Conservation (phyloP, 2,113 vertebrate species). For the Coptodon rendalli region DNA sequence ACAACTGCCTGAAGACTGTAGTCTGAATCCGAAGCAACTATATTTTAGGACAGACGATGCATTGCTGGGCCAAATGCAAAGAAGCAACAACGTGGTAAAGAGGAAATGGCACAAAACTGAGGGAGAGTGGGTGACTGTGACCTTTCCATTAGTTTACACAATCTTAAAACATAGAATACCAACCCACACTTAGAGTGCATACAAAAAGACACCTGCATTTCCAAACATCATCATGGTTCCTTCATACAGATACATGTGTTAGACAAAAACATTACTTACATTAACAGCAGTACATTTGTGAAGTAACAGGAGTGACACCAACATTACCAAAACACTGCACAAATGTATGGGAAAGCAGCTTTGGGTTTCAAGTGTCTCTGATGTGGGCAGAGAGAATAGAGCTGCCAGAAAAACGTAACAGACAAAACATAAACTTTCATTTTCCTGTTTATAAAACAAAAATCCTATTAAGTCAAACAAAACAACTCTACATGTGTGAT, state of each 20-base stretch:
- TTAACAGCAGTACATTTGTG: background rate
- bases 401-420: background rate
- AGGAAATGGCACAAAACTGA: background rate
- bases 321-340: conserved; percentile 8
- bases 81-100: background rate
- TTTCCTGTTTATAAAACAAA: background rate
- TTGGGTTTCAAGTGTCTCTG: background rate
- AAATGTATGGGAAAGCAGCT: background rate
- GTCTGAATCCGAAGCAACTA: background rate
- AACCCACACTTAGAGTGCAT: background rate
- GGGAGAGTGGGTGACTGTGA: background rate
- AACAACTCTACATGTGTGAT: background rate
- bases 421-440: background rate
- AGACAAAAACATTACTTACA: background rate
- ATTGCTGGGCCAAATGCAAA: background rate
- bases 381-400: background rate
- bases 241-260: background rate
- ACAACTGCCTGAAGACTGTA: background rate
- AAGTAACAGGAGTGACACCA: background rate
- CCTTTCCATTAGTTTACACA: background rate
- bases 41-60: background rate
- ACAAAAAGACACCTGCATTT: background rate
- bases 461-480: background rate
- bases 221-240: background rate
- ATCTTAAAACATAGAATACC: background rate